Evolutionary conservation across 1,140 invertebrate genomes (phyloP).

Genomic region (Agrypnia vestita): DNA sequence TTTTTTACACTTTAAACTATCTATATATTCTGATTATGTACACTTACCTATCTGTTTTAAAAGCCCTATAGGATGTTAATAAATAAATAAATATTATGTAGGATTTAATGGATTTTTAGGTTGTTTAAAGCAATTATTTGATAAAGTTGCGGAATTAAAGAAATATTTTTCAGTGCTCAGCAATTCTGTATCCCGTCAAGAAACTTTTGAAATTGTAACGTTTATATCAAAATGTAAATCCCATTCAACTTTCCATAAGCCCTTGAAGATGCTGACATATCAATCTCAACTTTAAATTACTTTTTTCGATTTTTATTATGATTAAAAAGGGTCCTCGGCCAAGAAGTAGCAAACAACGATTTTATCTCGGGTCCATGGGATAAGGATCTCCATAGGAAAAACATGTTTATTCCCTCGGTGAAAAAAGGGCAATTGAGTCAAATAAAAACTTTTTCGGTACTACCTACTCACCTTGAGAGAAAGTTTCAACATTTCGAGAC

Average conservation of each 20-base stretch:
- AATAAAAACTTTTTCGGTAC: constrained; percentile 1
- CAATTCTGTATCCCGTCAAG: background rate
- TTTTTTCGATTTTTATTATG: constrained; percentile 38
- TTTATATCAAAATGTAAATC: constrained; percentile 3
- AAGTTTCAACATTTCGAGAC: too few species aligned
- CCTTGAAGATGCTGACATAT: background rate
- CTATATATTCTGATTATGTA: too few species aligned
- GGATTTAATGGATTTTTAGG: too few species aligned
- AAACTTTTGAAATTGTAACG: background rate
- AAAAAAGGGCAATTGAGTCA: constrained; percentile 4
- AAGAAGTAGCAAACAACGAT: constrained; percentile 27
- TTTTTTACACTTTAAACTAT: too few species aligned
- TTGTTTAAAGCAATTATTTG: too few species aligned
- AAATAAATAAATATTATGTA: too few species aligned
- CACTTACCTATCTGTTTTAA: too few species aligned
- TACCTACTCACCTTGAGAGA: background rate
- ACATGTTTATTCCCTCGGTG: constrained; percentile 22
- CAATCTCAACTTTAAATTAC: constrained; percentile 28
- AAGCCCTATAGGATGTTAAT: too few species aligned
- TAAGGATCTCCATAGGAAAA: background rate
- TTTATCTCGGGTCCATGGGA: background rate
- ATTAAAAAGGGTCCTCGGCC: background rate
- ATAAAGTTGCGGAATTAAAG: too few species aligned
- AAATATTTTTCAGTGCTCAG: background rate
- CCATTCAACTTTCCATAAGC: background rate